These are phyloP conservation scores for Steinernema hermaphroditum DNA, from an alignment of 2,888 invertebrate species.

Conservation along the genomic window DNA sequence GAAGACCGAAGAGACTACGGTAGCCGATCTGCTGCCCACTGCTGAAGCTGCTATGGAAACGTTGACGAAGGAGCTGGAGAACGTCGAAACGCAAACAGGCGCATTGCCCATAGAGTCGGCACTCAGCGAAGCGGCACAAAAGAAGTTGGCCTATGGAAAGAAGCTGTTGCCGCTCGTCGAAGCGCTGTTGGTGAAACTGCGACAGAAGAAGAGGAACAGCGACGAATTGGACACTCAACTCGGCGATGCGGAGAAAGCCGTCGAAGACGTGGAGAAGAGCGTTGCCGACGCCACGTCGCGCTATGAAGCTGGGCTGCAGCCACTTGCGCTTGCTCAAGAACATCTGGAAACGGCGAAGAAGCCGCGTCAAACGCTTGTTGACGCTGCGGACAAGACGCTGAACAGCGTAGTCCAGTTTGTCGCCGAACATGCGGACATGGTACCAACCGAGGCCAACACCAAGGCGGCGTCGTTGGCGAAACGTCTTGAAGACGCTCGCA, in stretches of 20 bases:
- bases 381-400: not conserved
- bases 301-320: not conserved
- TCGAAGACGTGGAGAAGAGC: conserved; percentile 2
- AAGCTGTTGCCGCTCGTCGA: not conserved
- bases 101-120: not conserved
- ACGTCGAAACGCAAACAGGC: not conserved
- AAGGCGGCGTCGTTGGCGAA: not conserved
- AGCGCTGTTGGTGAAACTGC: not conserved
- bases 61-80: not conserved
- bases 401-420: not conserved
- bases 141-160: not conserved
- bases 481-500: conserved; percentile 33
- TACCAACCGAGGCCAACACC: not conserved
- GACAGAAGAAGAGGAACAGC: conserved; percentile 26
- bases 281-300: conserved; percentile 25
- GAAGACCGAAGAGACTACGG: not conserved
- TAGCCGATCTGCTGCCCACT: not conserved
- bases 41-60: not conserved
- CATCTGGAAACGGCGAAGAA: not conserved
- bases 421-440: not conserved
- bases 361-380: not conserved
- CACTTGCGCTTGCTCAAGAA: not conserved
- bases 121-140: not conserved
- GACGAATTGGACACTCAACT: conserved; percentile 13
- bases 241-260: conserved; percentile 31